Percentiles rank a stretch among this genome's conserved stretches.
Evolutionary conservation across 2,113 vertebrate species (phyloP).

Genomic region (Probosciger aterrimus): DNA sequence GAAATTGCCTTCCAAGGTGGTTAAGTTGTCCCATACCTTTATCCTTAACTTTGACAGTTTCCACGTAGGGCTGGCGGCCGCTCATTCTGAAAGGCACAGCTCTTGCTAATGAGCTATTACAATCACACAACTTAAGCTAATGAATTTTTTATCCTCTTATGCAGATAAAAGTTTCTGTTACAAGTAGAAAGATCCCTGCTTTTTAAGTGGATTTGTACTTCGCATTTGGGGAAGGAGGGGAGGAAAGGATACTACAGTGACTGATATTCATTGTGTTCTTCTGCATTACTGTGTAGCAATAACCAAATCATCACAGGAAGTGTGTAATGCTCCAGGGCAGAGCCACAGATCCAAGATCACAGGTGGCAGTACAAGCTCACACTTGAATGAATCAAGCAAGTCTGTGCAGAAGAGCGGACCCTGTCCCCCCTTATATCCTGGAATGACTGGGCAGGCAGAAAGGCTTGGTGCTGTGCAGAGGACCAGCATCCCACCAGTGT

Average conservation of each 20-base stretch:
- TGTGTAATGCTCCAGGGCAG: background rate
- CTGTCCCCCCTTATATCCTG: background rate
- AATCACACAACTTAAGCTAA: conserved; percentile 21
- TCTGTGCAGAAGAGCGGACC: background rate
- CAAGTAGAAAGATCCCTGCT: conserved; percentile 6
- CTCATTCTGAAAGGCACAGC: background rate
- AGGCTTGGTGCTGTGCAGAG: background rate
- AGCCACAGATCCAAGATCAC: background rate
- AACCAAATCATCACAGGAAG: background rate
- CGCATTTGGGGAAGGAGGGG: background rate
- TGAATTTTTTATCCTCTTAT: conserved; percentile 52
- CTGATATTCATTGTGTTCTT: background rate
- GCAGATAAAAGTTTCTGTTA: conserved; percentile 5
- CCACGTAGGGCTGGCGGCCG: background rate
- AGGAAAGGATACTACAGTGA: background rate
- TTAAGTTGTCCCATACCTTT: conserved; percentile 26
- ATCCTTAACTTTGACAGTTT: conserved; percentile 44
- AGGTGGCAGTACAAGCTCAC: background rate
- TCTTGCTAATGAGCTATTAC: conserved; percentile 37
- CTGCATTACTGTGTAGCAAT: background rate
- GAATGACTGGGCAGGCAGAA: background rate
- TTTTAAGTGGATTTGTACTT: conserved; percentile 40
- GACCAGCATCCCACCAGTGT: background rate
- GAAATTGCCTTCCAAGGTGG: background rate
- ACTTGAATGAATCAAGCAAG: background rate